Evolutionary conservation across 2,888 invertebrate species (phyloP).

Genomic region (Polydrusus cervinus): DNA sequence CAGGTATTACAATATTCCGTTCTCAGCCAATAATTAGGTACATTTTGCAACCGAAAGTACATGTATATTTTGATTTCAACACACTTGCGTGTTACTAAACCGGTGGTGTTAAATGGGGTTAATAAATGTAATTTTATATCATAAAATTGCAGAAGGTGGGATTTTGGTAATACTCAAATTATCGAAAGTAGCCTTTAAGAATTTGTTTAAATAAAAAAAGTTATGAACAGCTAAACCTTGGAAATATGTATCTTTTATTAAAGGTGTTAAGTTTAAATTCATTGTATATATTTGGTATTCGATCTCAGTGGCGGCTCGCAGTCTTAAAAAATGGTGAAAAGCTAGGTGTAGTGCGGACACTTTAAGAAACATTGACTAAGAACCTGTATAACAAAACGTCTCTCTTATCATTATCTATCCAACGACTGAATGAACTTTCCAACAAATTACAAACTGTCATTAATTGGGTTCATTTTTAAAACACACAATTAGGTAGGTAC

Average conservation of each 20-base stretch:
- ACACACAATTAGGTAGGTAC: too few relatives aligned
- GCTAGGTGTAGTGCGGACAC: too few relatives aligned
- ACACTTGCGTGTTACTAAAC: neutral
- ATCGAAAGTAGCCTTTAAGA: neutral
- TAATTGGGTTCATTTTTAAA: too few relatives aligned
- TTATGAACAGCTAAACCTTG: constrained; percentile 8
- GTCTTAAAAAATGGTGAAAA: too few relatives aligned
- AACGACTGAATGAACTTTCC: too few relatives aligned
- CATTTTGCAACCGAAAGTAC: neutral
- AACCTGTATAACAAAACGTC: too few relatives aligned
- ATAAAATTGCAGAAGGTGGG: neutral
- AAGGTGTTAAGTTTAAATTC: neutral
- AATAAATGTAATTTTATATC: constrained; percentile 2
- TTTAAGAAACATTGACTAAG: too few relatives aligned
- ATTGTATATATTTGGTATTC: neutral
- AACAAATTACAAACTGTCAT: too few relatives aligned
- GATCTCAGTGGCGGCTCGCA: too few relatives aligned
- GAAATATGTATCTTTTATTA: neutral
- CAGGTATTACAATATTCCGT: neutral
- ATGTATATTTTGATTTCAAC: constrained; percentile 7
- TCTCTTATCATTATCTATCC: too few relatives aligned
- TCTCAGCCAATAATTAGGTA: too few relatives aligned
- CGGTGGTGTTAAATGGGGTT: neutral
- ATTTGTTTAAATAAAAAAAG: neutral
- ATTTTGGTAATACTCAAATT: too few relatives aligned